Base-by-base conservation (phyloP, 2,797 vertebrate species). In the Hippoglossus hippoglossus region DNA sequence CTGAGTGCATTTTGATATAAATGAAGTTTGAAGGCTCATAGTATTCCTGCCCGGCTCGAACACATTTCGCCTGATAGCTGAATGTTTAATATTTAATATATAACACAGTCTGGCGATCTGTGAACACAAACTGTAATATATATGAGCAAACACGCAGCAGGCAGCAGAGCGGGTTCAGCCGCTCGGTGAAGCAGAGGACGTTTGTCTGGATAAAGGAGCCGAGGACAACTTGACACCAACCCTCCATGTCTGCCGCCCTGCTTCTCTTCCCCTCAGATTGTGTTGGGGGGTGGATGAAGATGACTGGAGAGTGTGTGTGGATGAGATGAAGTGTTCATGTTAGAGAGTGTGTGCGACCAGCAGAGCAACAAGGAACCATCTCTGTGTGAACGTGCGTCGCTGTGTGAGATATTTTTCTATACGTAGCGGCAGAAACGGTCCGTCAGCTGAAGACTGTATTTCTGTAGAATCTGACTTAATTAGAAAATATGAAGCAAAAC, bases 121-220 rank as follows among this genome's bases (percentile, higher is more conserved):
- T 59, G 73, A 86, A 80, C 75, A 83, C 67, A 77, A 81, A 80
- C 73, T 81, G 75, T 74, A 79, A 87, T 87, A 80, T 83, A 83
- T 82, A 79, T 87, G 77, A 77, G 84, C 75, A 62, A 80, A 79
- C 75, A 72, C 1, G 28, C 47, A 15, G 74, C 12, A 4, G 15
- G 56, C 73, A 55, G 6, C 51, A 44, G 46, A 24, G 24, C 15
- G 0, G 63, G 61, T 44, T 61, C 9, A 3, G 73, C 64, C 31
- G 73, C 75, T 79, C 65, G 6, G 67, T 57, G 75, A 63, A 63
- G 73, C 68, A 22, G 22, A 67, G 62, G 65, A 71, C 28, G 41
- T 65, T 67, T 21, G 63, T 62, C 57, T 50, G 76, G 79, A 75
- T 73, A 60, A 72, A 36, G 53, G 60, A 75, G 58, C 55, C 0